These are phyloP conservation scores for Scaptomyza parva DNA, from an alignment of 2,888 invertebrate genomes.

Conservation along the genomic window DNA sequence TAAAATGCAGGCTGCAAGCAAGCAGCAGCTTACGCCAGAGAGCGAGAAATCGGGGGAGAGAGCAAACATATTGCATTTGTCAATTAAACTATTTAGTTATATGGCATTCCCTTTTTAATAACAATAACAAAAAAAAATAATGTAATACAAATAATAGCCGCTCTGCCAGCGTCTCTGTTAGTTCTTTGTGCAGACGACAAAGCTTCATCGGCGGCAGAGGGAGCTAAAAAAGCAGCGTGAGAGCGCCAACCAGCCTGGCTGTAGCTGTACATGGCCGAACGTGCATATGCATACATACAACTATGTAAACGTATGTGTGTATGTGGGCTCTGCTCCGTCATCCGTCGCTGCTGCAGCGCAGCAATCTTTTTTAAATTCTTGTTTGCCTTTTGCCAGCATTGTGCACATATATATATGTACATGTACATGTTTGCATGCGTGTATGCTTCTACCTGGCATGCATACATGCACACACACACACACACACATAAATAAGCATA, in stretches of 20 bases:
- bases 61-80: constrained; percentile 32
- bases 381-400: constrained; percentile 54
- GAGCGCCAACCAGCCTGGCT: constrained; percentile 47
- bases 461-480: constrained; percentile 27
- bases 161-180: constrained; percentile 18
- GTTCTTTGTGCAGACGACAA: constrained; percentile 49
- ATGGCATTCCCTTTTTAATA: constrained; percentile 18
- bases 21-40: constrained; percentile 1
- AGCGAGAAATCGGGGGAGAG: neutral
- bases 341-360: constrained; percentile 41
- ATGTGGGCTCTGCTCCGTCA: constrained; percentile 19
- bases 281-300: constrained; percentile 1
- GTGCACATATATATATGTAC: constrained; percentile 11
- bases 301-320: constrained; percentile 3
- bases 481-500: neutral
- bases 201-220: constrained; percentile 26
- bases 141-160: constrained; percentile 23
- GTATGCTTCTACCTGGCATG: constrained; percentile 48
- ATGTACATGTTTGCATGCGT: constrained; percentile 18
- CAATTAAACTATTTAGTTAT: constrained; percentile 42
- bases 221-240: constrained; percentile 27
- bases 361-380: constrained; percentile 52
- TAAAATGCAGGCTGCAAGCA: constrained; percentile 51
- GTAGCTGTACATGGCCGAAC: constrained; percentile 46
- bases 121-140: constrained; percentile 11